Evolutionary conservation across 2,888 invertebrate genomes (phyloP).

Genomic region (Trypoxylon attenuatum): DNA sequence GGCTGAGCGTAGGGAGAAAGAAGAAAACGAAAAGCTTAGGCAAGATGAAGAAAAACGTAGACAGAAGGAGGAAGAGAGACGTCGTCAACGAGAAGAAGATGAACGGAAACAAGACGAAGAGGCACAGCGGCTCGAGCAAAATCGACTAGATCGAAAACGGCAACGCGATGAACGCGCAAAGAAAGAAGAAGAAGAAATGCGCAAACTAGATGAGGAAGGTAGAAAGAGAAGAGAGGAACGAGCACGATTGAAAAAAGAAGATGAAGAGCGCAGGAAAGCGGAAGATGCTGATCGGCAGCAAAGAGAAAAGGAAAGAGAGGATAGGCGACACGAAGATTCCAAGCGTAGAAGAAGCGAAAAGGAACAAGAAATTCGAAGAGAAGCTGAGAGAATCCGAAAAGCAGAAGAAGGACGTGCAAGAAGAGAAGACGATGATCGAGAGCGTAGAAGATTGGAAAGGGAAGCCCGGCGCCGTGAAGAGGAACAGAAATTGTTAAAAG

Average conservation of each 20-base stretch:
- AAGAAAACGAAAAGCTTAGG: background rate
- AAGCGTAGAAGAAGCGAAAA: conserved; percentile 30
- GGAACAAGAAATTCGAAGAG: conserved; percentile 42
- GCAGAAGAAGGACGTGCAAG: conserved; percentile 36
- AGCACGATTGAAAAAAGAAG: conserved; percentile 31
- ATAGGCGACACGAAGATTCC: conserved; percentile 32
- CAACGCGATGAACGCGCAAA: background rate
- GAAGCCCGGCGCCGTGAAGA: conserved; percentile 27
- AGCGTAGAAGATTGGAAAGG: conserved; percentile 25
- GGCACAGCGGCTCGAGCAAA: background rate
- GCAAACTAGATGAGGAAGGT: background rate
- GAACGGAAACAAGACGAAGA: background rate
- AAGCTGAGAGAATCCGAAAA: conserved; percentile 34
- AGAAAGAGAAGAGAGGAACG: conserved; percentile 25
- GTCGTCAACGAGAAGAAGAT: background rate
- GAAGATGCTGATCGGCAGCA: conserved; percentile 27
- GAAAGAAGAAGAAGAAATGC: background rate
- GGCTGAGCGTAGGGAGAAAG: conserved; percentile 6
- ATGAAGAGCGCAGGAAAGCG: conserved; percentile 34
- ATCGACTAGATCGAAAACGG: background rate
- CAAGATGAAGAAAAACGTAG: background rate
- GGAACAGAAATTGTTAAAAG: conserved; percentile 54
- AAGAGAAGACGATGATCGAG: conserved; percentile 55
- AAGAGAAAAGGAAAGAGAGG: conserved; percentile 26
- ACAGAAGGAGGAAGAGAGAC: background rate